Conservation (phyloP, 2,113 vertebrate species). For the Equus quagga region DNA sequence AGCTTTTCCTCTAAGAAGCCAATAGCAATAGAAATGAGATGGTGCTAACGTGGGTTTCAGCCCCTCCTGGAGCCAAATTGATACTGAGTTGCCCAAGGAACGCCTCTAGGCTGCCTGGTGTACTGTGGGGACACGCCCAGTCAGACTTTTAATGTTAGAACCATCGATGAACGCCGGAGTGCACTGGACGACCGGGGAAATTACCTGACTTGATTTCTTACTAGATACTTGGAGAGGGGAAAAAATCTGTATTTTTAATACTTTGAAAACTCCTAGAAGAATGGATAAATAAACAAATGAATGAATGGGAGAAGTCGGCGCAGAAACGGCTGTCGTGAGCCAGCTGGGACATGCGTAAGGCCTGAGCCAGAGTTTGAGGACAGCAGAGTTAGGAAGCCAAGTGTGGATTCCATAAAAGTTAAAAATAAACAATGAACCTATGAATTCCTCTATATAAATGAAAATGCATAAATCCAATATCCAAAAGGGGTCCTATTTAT, state of each 20-base stretch:
- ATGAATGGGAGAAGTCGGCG: neutral
- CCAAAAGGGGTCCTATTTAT: neutral
- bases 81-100: neutral
- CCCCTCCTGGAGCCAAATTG: neutral
- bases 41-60: neutral
- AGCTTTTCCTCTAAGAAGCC: constrained; percentile 17
- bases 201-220: neutral
- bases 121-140: neutral
- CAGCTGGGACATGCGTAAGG: neutral
- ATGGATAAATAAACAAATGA: neutral
- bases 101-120: neutral
- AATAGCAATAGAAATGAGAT: neutral
- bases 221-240: neutral
- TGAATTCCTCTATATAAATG: neutral
- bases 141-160: neutral
- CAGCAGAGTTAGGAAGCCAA: constrained; percentile 6
- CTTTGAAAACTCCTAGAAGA: neutral
- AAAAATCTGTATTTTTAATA: neutral
- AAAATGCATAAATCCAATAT: neutral
- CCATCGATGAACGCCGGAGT: neutral
- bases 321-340: neutral
- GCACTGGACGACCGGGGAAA: neutral
- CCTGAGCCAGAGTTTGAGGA: neutral
- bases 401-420: neutral
- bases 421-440: neutral